Conservation (phyloP, 2,113 vertebrate species). For the Gnathonemus longibarbis region DNA sequence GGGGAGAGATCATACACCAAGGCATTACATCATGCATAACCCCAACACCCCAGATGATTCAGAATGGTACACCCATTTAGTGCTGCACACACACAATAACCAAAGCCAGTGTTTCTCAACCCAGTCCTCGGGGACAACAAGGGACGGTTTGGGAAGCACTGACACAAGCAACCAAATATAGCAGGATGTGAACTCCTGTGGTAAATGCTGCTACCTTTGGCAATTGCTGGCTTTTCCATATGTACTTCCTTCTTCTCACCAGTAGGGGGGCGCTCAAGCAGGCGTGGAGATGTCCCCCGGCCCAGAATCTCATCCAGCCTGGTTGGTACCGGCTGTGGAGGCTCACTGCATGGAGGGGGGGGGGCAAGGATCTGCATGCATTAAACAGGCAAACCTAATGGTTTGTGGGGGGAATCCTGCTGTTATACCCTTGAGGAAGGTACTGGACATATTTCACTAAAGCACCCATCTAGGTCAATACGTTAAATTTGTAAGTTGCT, state of each 20-base stretch:
- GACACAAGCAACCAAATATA: background rate
- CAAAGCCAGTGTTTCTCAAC: background rate
- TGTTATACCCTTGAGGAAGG: background rate
- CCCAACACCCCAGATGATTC: background rate
- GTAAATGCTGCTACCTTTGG: constrained; percentile 41
- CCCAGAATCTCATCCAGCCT: constrained; percentile 77
- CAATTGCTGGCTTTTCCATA: constrained; percentile 38
- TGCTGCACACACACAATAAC: background rate
- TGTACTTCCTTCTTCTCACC: constrained; percentile 57
- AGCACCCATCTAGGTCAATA: background rate
- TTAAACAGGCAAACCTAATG: background rate
- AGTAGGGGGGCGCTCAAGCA: constrained; percentile 50
- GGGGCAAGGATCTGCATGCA: background rate
- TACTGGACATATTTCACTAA: background rate
- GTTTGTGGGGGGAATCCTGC: background rate
- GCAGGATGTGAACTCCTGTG: background rate
- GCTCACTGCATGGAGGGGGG: constrained; percentile 40
- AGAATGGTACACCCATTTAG: background rate
- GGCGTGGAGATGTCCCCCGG: constrained; percentile 50
- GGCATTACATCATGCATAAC: background rate
- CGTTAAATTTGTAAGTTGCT: background rate
- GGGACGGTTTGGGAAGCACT: background rate
- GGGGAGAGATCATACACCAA: background rate
- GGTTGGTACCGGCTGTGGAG: constrained; percentile 59
- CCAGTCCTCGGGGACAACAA: background rate